These are phyloP conservation scores for Oscheius sp. DNA, from an alignment of 2,888 invertebrate genomes.

Conservation along the genomic window DNA sequence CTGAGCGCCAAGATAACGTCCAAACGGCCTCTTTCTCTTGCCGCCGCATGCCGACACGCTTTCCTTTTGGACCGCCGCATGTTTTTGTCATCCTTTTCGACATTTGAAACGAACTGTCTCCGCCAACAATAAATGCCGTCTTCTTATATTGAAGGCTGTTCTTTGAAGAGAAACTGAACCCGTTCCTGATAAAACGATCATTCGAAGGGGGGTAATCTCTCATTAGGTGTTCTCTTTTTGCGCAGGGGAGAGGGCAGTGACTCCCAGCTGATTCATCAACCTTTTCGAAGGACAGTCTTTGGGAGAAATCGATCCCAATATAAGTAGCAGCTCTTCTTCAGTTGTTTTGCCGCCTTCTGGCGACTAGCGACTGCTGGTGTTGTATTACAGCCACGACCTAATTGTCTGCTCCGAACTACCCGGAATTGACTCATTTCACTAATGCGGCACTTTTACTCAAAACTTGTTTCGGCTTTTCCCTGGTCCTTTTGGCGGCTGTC, in stretches of 20 bases:
- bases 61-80: slow-evolving; percentile 6
- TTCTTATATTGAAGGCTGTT: neutral
- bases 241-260: neutral
- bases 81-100: slow-evolving; percentile 10
- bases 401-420: slow-evolving; percentile 2
- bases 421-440: slow-evolving; percentile 5
- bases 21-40: slow-evolving; percentile 22
- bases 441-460: neutral
- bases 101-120: neutral
- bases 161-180: too few species aligned
- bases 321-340: neutral
- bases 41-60: slow-evolving; percentile 15
- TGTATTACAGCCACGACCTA: slow-evolving; percentile 24
- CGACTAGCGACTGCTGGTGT: slow-evolving; percentile 6
- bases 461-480: neutral
- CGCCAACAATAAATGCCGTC: neutral
- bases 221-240: neutral
- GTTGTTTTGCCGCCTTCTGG: slow-evolving; percentile 1
- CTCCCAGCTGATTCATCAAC: too few species aligned
- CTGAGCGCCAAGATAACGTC: slow-evolving; percentile 25
- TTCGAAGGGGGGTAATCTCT: neutral
- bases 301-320: neutral
- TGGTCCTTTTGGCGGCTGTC: too few species aligned
- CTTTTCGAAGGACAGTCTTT: too few species aligned
- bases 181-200: too few species aligned